Conservation (phyloP, 2,113 vertebrate genomes). For the Numida meleagris region DNA sequence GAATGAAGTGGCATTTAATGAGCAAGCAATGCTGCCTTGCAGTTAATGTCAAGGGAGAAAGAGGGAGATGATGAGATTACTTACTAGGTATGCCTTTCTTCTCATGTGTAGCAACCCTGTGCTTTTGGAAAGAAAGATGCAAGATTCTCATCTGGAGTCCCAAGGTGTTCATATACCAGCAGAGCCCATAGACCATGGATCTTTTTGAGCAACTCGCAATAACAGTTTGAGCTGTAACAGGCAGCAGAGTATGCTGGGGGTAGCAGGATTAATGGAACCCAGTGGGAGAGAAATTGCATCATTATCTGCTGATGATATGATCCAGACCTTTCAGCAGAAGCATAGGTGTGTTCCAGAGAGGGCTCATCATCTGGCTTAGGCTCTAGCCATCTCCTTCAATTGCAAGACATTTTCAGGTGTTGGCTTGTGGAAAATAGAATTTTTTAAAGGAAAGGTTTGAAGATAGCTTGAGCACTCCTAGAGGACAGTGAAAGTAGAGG, state of each 20-base stretch:
- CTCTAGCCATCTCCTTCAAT: not conserved
- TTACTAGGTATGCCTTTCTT: not conserved
- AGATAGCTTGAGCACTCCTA: not conserved
- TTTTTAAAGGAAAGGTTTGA: not conserved
- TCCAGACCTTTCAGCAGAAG: not conserved
- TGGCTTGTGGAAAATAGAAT: not conserved
- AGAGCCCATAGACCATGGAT: not conserved
- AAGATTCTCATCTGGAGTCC: not conserved
- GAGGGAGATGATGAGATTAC: not conserved
- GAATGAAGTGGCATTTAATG: constrained; percentile 11
- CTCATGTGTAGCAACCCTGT: not conserved
- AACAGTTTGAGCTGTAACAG: not conserved
- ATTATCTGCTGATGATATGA: constrained; percentile 2
- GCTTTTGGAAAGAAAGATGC: not conserved
- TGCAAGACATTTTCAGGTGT: not conserved
- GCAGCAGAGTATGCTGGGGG: not conserved
- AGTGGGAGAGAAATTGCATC: not conserved
- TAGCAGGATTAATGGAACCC: constrained; percentile 44
- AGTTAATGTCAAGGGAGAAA: not conserved
- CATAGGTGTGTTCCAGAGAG: not conserved
- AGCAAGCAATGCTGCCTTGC: not conserved
- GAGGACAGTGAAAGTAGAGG: not conserved
- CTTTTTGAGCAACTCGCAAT: not conserved
- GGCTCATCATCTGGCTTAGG: not conserved
- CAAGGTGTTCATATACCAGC: not conserved